Evolutionary conservation across 2,113 vertebrate genomes (phyloP), one percentile per base, ranked within the genome.

Genomic region (Geococcyx californianus): DNA sequence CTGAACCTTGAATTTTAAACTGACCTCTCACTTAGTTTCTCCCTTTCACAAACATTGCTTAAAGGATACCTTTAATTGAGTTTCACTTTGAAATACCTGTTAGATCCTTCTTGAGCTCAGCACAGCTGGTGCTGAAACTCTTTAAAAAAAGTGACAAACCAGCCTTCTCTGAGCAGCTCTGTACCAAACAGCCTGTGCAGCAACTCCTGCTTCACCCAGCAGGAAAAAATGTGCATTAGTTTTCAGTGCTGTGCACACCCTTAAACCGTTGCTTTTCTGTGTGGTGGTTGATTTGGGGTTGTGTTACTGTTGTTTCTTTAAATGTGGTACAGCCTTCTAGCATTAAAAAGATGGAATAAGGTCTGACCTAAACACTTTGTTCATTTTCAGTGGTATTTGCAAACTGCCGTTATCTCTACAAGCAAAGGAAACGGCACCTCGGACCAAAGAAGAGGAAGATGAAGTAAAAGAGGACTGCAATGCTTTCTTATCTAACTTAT

Each of bases 381-480:
- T 91, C 72, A 93, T 83, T 78, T 93, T 33, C 94, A 99, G 99
- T 98, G 54, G 75, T 99, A 45, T 98, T 98, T 91, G 93, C 98
- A 95, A 99, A 99, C 97, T 99, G 98, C 87, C 98, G 98, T 38
- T 98, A 99, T 94, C 98, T 99, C 80, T 99, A 98, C 98, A 99
- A 99, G 97, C 99, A 99, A 94, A 98, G 99, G 96, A 98, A 97
- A 90, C 98, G 96, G 68, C 98, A 98, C 68, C 99, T 98, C 38
- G 97, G 98, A 86, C 98, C 98, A 92, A 99, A 98, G 97, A 99
- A 99, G 98, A 99, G 98, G 92, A 99, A 99, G 98, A 89, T 98
- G 62, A 98, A 99, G 59, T 99, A 96, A 99, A 68, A 51, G 47
- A 82, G 73, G 87, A 85, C 87, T 87, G 82, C 86, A 93, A 1